Evolutionary conservation across 1,140 invertebrate genomes (phyloP).

Genomic region (Ceratina calcarata): DNA sequence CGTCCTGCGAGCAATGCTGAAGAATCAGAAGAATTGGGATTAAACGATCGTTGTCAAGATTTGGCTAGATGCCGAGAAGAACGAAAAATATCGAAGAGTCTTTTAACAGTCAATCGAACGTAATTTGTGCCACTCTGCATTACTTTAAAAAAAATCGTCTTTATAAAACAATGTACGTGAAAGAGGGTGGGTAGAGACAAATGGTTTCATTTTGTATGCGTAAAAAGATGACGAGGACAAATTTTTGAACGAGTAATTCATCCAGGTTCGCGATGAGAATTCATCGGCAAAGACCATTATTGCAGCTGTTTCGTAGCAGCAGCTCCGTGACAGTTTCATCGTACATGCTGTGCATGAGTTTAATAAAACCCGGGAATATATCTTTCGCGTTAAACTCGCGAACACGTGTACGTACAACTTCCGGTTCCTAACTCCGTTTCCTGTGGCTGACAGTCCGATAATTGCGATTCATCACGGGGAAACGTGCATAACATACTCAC

Average conservation of each 20-base stretch:
- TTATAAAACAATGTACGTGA: too few relatives aligned
- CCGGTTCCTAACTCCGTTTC: constrained; percentile 35
- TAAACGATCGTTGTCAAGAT: too few relatives aligned
- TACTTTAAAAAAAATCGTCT: too few relatives aligned
- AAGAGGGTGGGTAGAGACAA: too few relatives aligned
- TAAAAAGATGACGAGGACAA: too few relatives aligned
- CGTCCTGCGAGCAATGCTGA: constrained; percentile 70
- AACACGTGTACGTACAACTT: constrained; percentile 44
- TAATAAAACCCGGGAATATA: constrained; percentile 24
- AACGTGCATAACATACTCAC: neutral
- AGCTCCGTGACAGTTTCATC: neutral
- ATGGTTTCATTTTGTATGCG: too few relatives aligned
- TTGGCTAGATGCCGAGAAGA: too few relatives aligned
- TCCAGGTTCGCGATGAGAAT: neutral
- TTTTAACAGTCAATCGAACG: too few relatives aligned
- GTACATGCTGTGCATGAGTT: constrained; percentile 19
- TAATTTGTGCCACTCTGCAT: too few relatives aligned
- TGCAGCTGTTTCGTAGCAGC: neutral
- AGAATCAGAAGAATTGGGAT: neutral
- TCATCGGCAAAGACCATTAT: neutral
- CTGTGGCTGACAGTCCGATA: neutral
- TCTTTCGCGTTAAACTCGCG: constrained; percentile 18
- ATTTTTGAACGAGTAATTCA: too few relatives aligned
- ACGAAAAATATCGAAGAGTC: too few relatives aligned
- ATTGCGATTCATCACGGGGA: constrained; percentile 27